phyloP scores from a whole-genome alignment of 2,113 vertebrate species.

The Copsychus sechellarum region DNA sequence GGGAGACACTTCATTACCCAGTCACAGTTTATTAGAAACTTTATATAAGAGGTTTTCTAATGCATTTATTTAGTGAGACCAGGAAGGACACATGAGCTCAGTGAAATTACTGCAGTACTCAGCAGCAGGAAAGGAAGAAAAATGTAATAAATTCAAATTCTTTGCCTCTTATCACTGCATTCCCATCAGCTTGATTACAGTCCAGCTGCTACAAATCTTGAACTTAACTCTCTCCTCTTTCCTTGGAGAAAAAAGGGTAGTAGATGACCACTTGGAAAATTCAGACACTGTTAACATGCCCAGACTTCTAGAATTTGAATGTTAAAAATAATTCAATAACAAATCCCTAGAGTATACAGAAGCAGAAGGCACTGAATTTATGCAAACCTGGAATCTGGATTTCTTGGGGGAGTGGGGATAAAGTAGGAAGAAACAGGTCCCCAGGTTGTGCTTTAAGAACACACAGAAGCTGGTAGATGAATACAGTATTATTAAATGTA shows the following conservation, averaged over 20 bases:
- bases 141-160: conserved; percentile 59
- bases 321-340: neutral
- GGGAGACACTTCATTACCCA: neutral
- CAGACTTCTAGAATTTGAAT: neutral
- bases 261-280: neutral
- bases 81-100: neutral
- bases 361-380: neutral
- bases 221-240: conserved; percentile 47
- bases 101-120: conserved; percentile 49
- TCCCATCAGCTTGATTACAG: conserved; percentile 62
- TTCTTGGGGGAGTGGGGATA: neutral
- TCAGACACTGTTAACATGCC: neutral
- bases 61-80: neutral
- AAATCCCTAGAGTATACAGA: neutral
- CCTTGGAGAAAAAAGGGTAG: neutral
- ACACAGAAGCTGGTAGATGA: neutral
- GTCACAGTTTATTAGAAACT: neutral
- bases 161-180: conserved; percentile 62
- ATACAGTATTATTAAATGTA: neutral
- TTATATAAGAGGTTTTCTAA: neutral
- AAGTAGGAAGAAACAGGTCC: neutral
- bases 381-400: neutral
- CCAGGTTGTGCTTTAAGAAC: neutral
- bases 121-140: conserved; percentile 40
- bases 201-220: conserved; percentile 63